Evolutionary conservation across 2,113 vertebrate species (phyloP), one percentile per base, ranked within the genome.

Genomic region (Hypanus sabinus): DNA sequence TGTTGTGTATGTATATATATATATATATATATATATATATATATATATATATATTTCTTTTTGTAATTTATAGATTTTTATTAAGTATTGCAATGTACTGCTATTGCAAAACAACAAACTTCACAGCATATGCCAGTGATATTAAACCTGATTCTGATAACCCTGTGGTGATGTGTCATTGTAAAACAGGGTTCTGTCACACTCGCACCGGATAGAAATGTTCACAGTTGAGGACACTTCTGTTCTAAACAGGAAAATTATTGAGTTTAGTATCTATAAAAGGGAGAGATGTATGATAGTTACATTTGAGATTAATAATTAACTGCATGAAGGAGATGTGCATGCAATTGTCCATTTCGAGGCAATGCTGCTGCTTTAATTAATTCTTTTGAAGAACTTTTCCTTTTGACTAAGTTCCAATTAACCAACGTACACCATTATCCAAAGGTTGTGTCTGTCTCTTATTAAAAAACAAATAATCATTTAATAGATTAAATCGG

Each of bases 291-390:
- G 30, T 20, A 90, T 30, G 65, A 12, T 65, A 90, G 65, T 90
- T 90, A 90, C 30, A 20, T 68, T 68, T 68, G 85, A 18, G 16
- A n/a, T 90, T 33, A 68, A 65, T 90, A 65, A 90, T 90, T 90
- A 90, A 90, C 30, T 68, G 60, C 60, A 33, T n/a, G 20, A 90
- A 33, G 85, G 60, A n/a, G 62, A 88, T 60, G n/a, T 18, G 57
- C 57, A 33, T 62, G 85, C 55, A 62, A n/a, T 88, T 65, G 57
- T 30, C 30, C 57, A 62, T 33, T 62, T 60, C 60, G 65, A 88
- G 27, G 14, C 4, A 62, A 33, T 33, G 85, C 18, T 88, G 85
- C 60, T 90, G 85, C 3, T 62, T 68, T 90, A 62, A 65, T 90
- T 90, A 30, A 33, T 62, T 88, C 46, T 62, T 18, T 12, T 20